A percentile compares a stretch with the other conserved stretches of the same genome.
These are phyloP conservation scores for Halisarca cf. caerulea DNA, from an alignment of 37 sponge, comb jelly and placozoan genomes.

Conservation along the genomic window DNA sequence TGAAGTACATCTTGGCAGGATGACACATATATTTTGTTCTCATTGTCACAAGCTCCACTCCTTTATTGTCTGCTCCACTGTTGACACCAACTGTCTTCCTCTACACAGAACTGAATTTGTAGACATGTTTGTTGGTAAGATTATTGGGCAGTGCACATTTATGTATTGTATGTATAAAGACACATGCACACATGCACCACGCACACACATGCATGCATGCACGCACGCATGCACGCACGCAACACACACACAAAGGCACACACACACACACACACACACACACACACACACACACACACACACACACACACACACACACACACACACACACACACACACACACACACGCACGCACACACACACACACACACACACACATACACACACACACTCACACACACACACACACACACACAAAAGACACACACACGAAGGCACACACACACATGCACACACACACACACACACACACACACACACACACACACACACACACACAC, in stretches of 20 bases:
- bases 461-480: no score
- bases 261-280: slow-evolving; percentile 29
- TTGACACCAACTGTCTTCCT: slow-evolving; percentile 50
- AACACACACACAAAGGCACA: no score
- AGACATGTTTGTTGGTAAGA: slow-evolving; percentile 50
- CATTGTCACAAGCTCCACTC: slow-evolving; percentile 51
- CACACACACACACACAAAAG: no score
- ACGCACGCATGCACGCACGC: no score
- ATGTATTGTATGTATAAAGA: no score
- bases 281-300: slow-evolving; percentile 40
- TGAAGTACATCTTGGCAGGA: slow-evolving; percentile 35
- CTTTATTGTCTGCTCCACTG: slow-evolving; percentile 44
- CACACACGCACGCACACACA: slow-evolving; percentile 31
- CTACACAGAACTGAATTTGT: slow-evolving; percentile 50
- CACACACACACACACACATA: slow-evolving; percentile 34
- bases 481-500: no score
- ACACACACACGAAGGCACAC: no score
- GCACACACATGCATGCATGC: no score
- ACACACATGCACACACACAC: no score
- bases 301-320: slow-evolving; percentile 40
- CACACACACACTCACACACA: not conserved
- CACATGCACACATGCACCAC: no score
- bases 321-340: slow-evolving; percentile 32
- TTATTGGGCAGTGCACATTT: slow-evolving; percentile 54
- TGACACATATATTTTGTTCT: slow-evolving; percentile 17